Conservation (phyloP, 2,888 invertebrate species). For the Tethea ocularis region DNA sequence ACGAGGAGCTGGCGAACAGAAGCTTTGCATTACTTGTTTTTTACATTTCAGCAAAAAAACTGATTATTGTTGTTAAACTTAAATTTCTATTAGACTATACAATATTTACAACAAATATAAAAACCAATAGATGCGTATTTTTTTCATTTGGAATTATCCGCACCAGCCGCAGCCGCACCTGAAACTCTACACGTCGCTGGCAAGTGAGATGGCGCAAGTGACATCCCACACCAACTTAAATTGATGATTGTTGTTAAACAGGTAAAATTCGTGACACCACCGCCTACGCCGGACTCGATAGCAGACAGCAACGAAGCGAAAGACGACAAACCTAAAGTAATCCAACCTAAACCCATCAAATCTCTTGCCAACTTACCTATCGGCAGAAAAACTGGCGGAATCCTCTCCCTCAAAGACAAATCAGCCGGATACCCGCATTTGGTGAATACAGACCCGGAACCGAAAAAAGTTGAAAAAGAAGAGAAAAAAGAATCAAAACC, state of each 20-base stretch:
- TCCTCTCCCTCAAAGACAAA: conserved; percentile 80
- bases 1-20: too few relatives aligned
- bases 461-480: conserved; percentile 61
- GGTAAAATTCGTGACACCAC: conserved; percentile 84
- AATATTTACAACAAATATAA: too few relatives aligned
- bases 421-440: conserved; percentile 80
- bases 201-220: too few relatives aligned
- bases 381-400: conserved; percentile 78
- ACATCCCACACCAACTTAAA: too few relatives aligned
- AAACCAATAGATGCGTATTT: too few relatives aligned
- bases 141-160: too few relatives aligned
- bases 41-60: too few relatives aligned
- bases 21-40: too few relatives aligned
- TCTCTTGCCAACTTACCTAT: conserved; percentile 71
- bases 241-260: conserved; percentile 39
- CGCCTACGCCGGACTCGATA: conserved; percentile 68
- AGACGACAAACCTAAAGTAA: conserved; percentile 67
- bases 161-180: too few relatives aligned
- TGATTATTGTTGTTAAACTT: too few relatives aligned
- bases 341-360: conserved; percentile 71
- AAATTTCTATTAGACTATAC: too few relatives aligned
- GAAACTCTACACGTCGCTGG: too few relatives aligned
- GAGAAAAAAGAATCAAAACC: conserved; percentile 63
- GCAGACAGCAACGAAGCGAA: conserved; percentile 52
- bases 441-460: conserved; percentile 70